A percentile compares a stretch with the other conserved stretches of the same genome.
Evolutionary conservation across 1,140 invertebrate genomes (phyloP).

Genomic region (Hermetia illucens): DNA sequence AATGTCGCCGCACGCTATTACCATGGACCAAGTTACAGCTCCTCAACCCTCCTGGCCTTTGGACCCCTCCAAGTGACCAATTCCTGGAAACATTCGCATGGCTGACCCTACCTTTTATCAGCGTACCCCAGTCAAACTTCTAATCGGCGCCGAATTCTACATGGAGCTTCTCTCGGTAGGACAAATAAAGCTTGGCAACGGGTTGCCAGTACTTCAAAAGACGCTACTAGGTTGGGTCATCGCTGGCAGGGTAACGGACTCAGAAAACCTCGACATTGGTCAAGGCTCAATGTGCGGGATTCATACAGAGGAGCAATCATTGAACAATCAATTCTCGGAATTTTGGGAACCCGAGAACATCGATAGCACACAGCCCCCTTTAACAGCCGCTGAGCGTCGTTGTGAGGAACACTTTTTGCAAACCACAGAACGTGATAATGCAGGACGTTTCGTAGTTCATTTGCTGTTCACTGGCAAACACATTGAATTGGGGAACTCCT

Average conservation of each 20-base stretch:
- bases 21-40: too few species aligned
- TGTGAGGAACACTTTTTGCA: slow-evolving; percentile 13
- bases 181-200: slow-evolving; percentile 11
- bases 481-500: slow-evolving; percentile 8
- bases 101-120: too few species aligned
- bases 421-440: slow-evolving; percentile 7
- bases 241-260: slow-evolving; percentile 4
- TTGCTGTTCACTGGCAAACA: slow-evolving; percentile 11
- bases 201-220: slow-evolving; percentile 15
- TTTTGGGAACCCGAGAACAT: slow-evolving; percentile 22
- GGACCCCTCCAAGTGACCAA: too few species aligned
- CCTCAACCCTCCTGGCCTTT: too few species aligned
- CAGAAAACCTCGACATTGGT: too few species aligned
- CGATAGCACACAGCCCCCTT: background rate
- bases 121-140: slow-evolving; percentile 17
- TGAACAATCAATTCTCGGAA: slow-evolving; percentile 4
- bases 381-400: slow-evolving; percentile 7
- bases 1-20: too few species aligned
- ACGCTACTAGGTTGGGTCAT: slow-evolving; percentile 19
- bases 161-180: slow-evolving; percentile 16
- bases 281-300: too few species aligned
- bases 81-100: too few species aligned
- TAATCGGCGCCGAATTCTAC: slow-evolving; percentile 18
- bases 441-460: slow-evolving; percentile 12
- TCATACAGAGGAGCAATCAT: too few species aligned